A percentile compares a stretch with the other conserved stretches of the same genome.
Conservation (phyloP, 1,140 invertebrate species). For the Drosophila lowei region DNA sequence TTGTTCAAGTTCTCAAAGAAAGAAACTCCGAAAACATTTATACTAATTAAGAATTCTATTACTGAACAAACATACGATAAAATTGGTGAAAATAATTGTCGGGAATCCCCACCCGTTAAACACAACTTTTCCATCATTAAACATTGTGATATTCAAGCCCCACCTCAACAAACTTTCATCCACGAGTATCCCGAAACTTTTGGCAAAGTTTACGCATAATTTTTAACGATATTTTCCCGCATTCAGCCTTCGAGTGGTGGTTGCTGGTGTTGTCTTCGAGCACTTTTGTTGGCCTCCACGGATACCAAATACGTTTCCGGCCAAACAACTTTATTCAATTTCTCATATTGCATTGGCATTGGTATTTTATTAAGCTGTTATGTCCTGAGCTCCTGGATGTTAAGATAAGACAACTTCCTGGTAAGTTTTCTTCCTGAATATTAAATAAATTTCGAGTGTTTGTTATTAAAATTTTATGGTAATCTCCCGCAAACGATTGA, state of each 20-base stretch:
- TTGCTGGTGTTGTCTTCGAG: conserved; percentile 6
- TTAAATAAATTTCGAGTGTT: conserved; percentile 20
- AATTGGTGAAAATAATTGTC: too few species aligned
- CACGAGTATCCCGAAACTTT: conserved; percentile 35
- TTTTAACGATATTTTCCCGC: conserved; percentile 53
- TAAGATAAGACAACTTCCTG: conserved; percentile 23
- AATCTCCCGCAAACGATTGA: neutral
- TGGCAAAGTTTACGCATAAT: conserved; percentile 51
- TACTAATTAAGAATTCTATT: too few species aligned
- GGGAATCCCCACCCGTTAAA: neutral
- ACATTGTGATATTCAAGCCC: conserved; percentile 25
- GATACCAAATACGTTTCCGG: conserved; percentile 42
- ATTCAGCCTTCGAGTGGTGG: conserved; percentile 4
- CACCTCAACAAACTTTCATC: conserved; percentile 30
- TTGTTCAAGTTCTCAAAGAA: too few species aligned
- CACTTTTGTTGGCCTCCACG: conserved; percentile 2
- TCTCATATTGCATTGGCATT: conserved; percentile 14
- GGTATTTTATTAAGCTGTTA: conserved; percentile 32
- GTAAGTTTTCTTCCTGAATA: neutral
- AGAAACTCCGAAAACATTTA: too few species aligned
- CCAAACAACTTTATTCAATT: conserved; percentile 37
- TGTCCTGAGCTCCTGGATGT: conserved; percentile 33
- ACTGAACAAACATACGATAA: too few species aligned
- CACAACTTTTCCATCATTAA: conserved; percentile 38
- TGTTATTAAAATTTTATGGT: conserved; percentile 11